These are phyloP conservation scores for Aculops lycopersici DNA, from an alignment of 1,140 invertebrate species.

Conservation along the genomic window DNA sequence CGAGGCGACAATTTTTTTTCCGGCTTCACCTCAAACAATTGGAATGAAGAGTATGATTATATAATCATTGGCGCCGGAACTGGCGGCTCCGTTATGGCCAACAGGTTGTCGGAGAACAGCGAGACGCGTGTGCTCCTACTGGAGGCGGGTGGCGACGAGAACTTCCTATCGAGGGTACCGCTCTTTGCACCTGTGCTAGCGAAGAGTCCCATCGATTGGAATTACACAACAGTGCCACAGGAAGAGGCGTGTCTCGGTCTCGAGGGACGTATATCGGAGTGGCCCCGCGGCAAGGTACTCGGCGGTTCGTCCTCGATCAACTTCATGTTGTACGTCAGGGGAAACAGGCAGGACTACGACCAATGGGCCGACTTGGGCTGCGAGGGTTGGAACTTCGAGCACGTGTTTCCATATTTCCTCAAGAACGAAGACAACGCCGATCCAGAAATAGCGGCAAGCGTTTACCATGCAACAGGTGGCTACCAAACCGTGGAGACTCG, in stretches of 20 bases:
- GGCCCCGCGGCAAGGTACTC: conserved; percentile 14
- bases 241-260: conserved; percentile 15
- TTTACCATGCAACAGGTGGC: conserved; percentile 39
- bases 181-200: conserved; percentile 20
- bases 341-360: conserved; percentile 70
- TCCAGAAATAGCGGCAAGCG: conserved; percentile 18
- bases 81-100: conserved; percentile 10
- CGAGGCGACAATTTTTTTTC: no score
- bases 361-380: conserved; percentile 62
- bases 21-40: no score
- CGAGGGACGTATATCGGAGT: conserved; percentile 18
- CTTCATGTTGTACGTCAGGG: conserved; percentile 77
- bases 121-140: conserved; percentile 25
- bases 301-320: conserved; percentile 70
- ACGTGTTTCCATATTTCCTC: conserved; percentile 53
- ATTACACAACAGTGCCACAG: conserved; percentile 47
- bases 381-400: conserved; percentile 55
- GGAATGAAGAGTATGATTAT: no score
- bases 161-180: conserved; percentile 36
- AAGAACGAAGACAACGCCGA: conserved; percentile 62
- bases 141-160: conserved; percentile 29
- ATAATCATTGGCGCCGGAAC: conserved; percentile 11
- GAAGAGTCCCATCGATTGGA: conserved; percentile 43
- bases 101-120: conserved; percentile 6
- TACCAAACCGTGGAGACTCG: conserved; percentile 50